Conservation (phyloP, 1,140 invertebrate genomes). For the Aleiodes sp. region DNA sequence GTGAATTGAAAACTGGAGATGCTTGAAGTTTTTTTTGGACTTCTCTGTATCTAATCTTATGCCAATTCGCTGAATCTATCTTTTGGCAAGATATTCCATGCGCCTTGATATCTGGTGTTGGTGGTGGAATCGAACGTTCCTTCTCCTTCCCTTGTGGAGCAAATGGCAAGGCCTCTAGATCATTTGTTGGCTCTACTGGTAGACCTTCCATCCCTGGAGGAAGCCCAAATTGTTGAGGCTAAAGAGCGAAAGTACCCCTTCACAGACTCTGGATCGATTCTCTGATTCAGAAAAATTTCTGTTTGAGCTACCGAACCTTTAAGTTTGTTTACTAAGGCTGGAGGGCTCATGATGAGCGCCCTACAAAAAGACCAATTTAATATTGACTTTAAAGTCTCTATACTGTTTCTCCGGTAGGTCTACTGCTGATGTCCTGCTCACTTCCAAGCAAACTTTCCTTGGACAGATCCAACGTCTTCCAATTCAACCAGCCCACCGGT, state of each 20-base stretch:
- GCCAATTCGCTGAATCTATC: slow-evolving; percentile 35
- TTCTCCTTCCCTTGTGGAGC: slow-evolving; percentile 37
- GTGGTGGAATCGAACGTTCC: slow-evolving; percentile 35
- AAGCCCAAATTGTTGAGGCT: neutral
- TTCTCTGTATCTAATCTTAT: slow-evolving; percentile 43
- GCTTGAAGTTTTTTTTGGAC: slow-evolving; percentile 44
- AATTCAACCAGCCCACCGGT: neutral
- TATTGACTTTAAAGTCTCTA: slow-evolving; percentile 43
- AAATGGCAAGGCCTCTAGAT: slow-evolving; percentile 3
- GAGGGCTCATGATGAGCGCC: slow-evolving; percentile 41
- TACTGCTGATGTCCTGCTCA: too few relatives aligned
- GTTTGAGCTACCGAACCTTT: slow-evolving; percentile 33
- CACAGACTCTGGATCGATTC: slow-evolving; percentile 15
- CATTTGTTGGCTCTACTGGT: neutral
- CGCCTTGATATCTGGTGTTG: slow-evolving; percentile 34
- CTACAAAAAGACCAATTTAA: slow-evolving; percentile 42
- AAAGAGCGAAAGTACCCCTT: slow-evolving; percentile 21
- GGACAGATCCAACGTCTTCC: slow-evolving; percentile 7
- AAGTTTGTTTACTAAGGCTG: slow-evolving; percentile 34
- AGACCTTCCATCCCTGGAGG: too few relatives aligned
- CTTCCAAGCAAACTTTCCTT: neutral
- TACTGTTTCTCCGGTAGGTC: too few relatives aligned
- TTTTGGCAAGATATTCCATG: slow-evolving; percentile 37
- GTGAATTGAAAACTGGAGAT: slow-evolving; percentile 35
- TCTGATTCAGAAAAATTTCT: slow-evolving; percentile 23